Evolutionary conservation across 2,888 invertebrate species (phyloP), one percentile per base, ranked within the genome.

Genomic region (Buathra laborator): DNA sequence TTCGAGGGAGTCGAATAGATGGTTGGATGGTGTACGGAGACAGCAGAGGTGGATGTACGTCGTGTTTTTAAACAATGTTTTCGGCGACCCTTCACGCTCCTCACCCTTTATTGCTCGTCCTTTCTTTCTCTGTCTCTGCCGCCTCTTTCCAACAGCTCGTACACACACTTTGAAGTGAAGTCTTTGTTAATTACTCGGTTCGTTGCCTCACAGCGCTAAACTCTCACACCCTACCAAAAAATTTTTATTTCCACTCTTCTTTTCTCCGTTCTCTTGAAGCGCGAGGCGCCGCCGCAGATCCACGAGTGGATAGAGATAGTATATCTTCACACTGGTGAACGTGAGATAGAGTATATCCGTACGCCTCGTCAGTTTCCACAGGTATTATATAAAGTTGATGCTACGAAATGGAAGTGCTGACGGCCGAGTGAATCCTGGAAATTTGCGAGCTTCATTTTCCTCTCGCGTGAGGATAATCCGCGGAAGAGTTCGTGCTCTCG

Each of bases 111-210:
- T 68, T 59, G 43, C 37, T 48, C 51, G 12, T 10, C 46, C 56
- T 48, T 32, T 12, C 10, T 19, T 68, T 46, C 19, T 70, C 46
- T 46, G 44, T 16, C 4, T 5, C 2, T 53, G 16, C 19, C 43
- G 14, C n/a, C 44, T 10, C 62, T 16, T 62, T 66, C 59, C 12
- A 43, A 19, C 19, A 29, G 32, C 53, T 64, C 75, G 24, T 43
- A 16, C 44, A 37, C 37, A 71, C 44, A 70, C 72, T 75, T 79
- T 78, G 78, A 85, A 82, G 78, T 59, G 78, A 87, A 89, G 87
- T 88, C 89, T 88, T 88, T 89, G 89, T 90, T 90, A 90, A 91
- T 91, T 90, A 90, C 88, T 89, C 89, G 90, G 87, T 87, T 88
- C 88, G 84, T 87, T 89, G 89, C 87, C 83, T 86, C 87, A 66